Evolutionary conservation across 2,113 vertebrate genomes (phyloP), one percentile per base, ranked within the genome.

Genomic region (Toxotes chatareus): DNA sequence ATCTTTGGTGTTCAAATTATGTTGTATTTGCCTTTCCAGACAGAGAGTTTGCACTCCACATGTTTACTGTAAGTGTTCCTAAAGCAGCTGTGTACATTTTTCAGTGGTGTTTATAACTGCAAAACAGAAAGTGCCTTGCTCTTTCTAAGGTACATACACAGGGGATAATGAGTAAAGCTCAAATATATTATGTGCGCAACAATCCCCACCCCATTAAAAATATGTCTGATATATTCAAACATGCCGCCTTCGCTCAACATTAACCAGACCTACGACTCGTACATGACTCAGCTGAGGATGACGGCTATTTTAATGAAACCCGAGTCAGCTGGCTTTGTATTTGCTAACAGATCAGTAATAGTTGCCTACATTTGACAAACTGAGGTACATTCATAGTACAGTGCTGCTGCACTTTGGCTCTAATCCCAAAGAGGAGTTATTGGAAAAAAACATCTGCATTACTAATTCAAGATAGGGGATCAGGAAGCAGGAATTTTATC

Each of bases 21-120:
- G 40, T 79, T 85, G 36, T 83, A 73, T 82, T 64, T 89, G 71
- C 80, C 77, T 90, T 91, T 90, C 83, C 73, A 82, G 87, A 91
- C 84, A 89, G 86, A 88, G 84, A 88, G 92, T 92, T 92, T 93
- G 92, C 91, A 92, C 92, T 93, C 89, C 73, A 89, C 79, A 79
- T 88, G 89, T 91, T 91, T 91, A 93, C 90, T 89, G 79, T 90
- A 90, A 72, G 72, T 88, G 74, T 89, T 91, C 79, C 60, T 61
- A 60, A 91, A 93, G 88, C 90, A 92, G 88, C 92, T 90, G 84
- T 86, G 55, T 85, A 78, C 63, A 70, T 66, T 67, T 74, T 68
- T 27, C 38, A 57, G 34, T 81, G 64, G 40, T 85, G 42, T 83
- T 83, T 84, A 67, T 89, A 67, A 69, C 12, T 60, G 51, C 36